phyloP scores from a whole-genome alignment of 1,140 invertebrate species.

The Cepaea nemoralis region DNA sequence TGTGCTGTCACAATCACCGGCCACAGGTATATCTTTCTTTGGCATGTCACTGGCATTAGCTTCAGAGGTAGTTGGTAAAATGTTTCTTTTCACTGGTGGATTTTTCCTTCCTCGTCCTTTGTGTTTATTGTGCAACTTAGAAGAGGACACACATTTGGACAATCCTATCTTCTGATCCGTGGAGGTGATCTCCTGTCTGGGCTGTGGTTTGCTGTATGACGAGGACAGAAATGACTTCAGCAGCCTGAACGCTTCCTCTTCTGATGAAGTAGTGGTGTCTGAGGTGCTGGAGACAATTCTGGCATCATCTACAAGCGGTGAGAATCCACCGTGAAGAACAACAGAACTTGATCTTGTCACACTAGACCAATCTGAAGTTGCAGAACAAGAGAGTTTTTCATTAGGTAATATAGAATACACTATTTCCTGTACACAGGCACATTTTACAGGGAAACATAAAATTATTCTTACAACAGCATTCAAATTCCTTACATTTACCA shows the following conservation, averaged over 20 bases:
- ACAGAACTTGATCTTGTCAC: neutral
- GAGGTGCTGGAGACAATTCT: slow-evolving; percentile 11
- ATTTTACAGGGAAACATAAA: too few relatives aligned
- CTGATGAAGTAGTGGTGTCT: slow-evolving; percentile 4
- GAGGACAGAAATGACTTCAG: slow-evolving; percentile 17
- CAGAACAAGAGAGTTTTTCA: too few relatives aligned
- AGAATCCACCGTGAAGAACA: neutral
- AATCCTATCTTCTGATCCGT: neutral
- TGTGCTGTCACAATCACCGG: neutral
- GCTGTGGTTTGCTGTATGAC: slow-evolving; percentile 33
- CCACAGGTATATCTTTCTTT: neutral
- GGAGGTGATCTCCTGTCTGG: slow-evolving; percentile 29
- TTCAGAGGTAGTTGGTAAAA: neutral
- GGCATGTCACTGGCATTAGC: neutral
- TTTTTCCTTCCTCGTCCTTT: neutral
- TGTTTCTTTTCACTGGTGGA: neutral
- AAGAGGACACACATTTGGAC: neutral
- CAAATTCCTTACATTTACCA: too few relatives aligned
- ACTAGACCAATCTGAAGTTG: neutral
- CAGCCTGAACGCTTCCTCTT: slow-evolving; percentile 22
- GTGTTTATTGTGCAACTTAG: neutral
- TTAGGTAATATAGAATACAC: too few relatives aligned
- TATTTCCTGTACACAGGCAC: too few relatives aligned
- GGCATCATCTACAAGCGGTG: neutral
- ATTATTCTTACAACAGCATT: too few relatives aligned